Conservation (phyloP, 1,140 invertebrate species). For the Apolygus lucorum region DNA sequence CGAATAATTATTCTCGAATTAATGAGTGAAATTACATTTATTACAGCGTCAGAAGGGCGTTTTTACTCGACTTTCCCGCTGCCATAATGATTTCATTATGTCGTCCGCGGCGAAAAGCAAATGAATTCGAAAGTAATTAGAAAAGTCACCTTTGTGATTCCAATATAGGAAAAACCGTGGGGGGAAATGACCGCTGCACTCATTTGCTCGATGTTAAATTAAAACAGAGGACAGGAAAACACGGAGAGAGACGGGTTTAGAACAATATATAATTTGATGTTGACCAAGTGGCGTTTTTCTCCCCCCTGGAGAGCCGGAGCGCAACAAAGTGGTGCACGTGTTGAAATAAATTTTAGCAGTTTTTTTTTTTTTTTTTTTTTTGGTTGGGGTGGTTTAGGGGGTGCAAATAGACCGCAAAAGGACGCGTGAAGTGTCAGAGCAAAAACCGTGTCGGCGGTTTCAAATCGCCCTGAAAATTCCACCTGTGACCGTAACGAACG, state of each 20-base stretch:
- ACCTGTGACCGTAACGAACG: no score
- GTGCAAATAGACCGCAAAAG: background rate
- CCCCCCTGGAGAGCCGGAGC: background rate
- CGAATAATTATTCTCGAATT: no score
- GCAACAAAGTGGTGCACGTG: slow-evolving; percentile 7
- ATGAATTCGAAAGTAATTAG: background rate
- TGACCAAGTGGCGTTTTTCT: background rate
- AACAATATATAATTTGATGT: slow-evolving; percentile 8
- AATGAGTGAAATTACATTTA: no score
- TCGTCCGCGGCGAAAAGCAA: background rate
- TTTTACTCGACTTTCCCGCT: no score
- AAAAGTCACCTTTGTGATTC: slow-evolving; percentile 13
- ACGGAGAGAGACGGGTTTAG: background rate
- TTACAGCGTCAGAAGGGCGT: no score
- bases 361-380: no score
- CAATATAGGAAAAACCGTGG: background rate
- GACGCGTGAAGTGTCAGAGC: slow-evolving; percentile 5
- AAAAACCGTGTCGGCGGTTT: no score
- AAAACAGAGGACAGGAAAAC: background rate
- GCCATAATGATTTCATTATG: slow-evolving; percentile 10
- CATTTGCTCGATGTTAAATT: slow-evolving; percentile 5
- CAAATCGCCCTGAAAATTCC: no score
- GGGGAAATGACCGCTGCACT: background rate
- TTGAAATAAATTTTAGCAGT: slow-evolving; percentile 7
- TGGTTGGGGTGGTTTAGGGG: no score